These are phyloP conservation scores for Rhagonycha fulva DNA, from an alignment of 2,888 invertebrate genomes.

Conservation along the genomic window DNA sequence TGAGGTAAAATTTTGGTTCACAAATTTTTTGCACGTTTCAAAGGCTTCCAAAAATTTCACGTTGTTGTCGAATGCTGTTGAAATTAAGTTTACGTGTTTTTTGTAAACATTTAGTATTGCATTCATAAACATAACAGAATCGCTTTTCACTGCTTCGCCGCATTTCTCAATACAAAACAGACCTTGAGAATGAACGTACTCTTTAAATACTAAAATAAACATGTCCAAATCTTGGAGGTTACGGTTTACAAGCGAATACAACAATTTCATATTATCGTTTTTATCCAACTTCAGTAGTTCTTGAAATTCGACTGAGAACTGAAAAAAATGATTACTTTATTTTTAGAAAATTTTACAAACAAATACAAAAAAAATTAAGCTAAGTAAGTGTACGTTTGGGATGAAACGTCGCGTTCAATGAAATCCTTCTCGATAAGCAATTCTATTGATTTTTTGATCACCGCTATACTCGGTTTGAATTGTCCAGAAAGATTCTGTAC, in stretches of 20 bases:
- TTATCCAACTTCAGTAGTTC: not conserved
- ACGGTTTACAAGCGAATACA: not conserved
- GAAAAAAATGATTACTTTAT: too few species aligned
- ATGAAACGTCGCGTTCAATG: not conserved
- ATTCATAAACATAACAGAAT: not conserved
- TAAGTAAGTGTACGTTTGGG: not conserved
- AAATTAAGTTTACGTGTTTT: not conserved
- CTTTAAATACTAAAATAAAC: not conserved
- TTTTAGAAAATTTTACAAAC: too few species aligned
- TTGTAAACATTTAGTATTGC: not conserved
- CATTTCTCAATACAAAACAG: not conserved
- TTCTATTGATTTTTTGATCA: not conserved
- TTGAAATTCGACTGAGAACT: not conserved
- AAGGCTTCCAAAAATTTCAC: not conserved
- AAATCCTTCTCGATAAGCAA: not conserved
- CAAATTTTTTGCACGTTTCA: not conserved
- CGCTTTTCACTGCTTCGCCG: not conserved
- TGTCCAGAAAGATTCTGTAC: not conserved
- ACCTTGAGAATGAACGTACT: not conserved
- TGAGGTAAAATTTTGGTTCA: not conserved
- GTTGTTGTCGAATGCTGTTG: not conserved
- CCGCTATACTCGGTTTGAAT: not conserved
- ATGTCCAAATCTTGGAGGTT: not conserved
- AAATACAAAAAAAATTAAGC: not conserved
- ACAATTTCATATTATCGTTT: not conserved